phyloP scores from a whole-genome alignment of 2,888 invertebrate genomes.

The Homarus gammarus region DNA sequence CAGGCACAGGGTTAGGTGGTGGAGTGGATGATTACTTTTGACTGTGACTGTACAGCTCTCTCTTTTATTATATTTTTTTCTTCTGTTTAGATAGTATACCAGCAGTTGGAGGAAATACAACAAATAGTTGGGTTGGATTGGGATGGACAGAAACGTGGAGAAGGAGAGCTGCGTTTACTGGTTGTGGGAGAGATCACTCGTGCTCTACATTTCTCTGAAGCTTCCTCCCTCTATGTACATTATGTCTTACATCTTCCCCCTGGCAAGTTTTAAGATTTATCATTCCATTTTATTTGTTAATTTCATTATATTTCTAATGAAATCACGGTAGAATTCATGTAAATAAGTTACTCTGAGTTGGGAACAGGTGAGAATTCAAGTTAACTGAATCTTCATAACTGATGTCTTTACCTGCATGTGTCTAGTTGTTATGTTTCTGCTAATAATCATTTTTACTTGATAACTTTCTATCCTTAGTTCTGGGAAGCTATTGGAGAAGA shows the following conservation, averaged over 20 bases:
- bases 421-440: too few species aligned
- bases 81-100: constrained; percentile 30
- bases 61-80: neutral
- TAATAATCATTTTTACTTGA: too few species aligned
- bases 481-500: too few species aligned
- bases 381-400: too few species aligned
- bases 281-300: neutral
- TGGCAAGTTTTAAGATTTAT: constrained; percentile 16
- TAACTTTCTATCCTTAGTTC: too few species aligned
- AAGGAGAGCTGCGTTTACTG: constrained; percentile 45
- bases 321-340: too few species aligned
- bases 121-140: constrained; percentile 44
- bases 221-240: constrained; percentile 48
- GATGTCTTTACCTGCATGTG: too few species aligned
- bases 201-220: constrained; percentile 43
- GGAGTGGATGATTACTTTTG: too few species aligned
- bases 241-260: constrained; percentile 53
- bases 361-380: too few species aligned
- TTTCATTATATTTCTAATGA: neutral
- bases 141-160: constrained; percentile 19
- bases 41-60: too few species aligned
- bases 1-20: too few species aligned
- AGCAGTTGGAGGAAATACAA: constrained; percentile 55
- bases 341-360: too few species aligned
- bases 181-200: constrained; percentile 55